Conservation (phyloP, 2,797 vertebrate species). For the Ctenopoma multispine region DNA sequence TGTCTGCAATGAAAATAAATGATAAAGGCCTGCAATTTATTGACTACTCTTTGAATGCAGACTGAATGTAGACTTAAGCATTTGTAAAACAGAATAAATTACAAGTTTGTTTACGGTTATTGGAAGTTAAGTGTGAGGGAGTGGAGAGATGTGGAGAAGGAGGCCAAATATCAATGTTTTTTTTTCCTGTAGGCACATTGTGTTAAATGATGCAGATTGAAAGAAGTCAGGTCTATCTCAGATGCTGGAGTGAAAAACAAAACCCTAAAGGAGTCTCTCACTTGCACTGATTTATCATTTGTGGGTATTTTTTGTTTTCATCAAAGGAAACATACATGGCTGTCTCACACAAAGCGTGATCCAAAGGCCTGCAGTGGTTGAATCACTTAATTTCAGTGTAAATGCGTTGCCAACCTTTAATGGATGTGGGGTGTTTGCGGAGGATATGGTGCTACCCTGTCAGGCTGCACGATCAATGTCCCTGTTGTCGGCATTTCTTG, state of each 20-base stretch:
- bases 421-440: constrained; percentile 43
- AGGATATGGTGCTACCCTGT: constrained; percentile 36
- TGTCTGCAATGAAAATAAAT: constrained; percentile 42
- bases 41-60: constrained; percentile 48
- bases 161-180: constrained; percentile 3
- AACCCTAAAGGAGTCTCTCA: constrained; percentile 32
- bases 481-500: constrained; percentile 40
- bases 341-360: constrained; percentile 35
- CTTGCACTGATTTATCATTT: constrained; percentile 44
- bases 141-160: not conserved
- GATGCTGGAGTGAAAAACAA: constrained; percentile 44
- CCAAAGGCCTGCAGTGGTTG: constrained; percentile 25
- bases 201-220: constrained; percentile 49
- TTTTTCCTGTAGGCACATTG: constrained; percentile 19
- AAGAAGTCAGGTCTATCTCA: constrained; percentile 33
- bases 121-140: constrained; percentile 31
- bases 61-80: constrained; percentile 19
- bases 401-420: constrained; percentile 46
- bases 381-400: constrained; percentile 36
- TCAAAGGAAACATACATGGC: not conserved
- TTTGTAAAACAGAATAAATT: constrained; percentile 49
- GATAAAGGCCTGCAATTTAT: constrained; percentile 50
- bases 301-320: constrained; percentile 20
- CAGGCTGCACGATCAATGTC: constrained; percentile 53
- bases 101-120: constrained; percentile 22